These are phyloP conservation scores for Loris lydekkerianus DNA, from an alignment of 2,797 vertebrate species.

Conservation along the genomic window DNA sequence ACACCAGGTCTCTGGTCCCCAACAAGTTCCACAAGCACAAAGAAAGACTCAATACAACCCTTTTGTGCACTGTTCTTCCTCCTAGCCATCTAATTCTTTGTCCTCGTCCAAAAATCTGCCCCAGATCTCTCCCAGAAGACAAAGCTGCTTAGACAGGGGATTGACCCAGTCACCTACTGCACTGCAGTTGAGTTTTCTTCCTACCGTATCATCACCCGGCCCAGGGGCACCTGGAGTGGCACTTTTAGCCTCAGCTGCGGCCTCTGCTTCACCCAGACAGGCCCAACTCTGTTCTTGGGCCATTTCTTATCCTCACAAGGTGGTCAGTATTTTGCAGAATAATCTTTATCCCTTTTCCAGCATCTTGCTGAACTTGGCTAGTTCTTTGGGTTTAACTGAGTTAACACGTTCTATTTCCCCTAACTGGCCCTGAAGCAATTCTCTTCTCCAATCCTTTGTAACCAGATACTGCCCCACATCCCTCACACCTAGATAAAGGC, in stretches of 20 bases:
- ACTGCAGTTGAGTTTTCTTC: background rate
- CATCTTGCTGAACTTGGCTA: background rate
- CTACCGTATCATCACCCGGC: too few species aligned
- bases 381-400: background rate
- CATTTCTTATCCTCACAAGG: background rate
- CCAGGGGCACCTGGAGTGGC: fast-evolving
- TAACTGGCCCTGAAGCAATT: background rate
- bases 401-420: background rate
- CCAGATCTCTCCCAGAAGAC: background rate
- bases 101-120: background rate
- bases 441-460: background rate
- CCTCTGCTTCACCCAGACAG: background rate
- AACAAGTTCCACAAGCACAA: background rate
- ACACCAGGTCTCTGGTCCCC: background rate
- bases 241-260: background rate
- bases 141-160: background rate
- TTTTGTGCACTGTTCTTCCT: background rate
- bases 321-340: background rate
- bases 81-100: background rate
- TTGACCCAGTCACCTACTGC: background rate
- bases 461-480: background rate
- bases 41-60: background rate
- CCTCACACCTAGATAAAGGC: background rate
- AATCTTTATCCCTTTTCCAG: background rate
- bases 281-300: background rate